phyloP scores from a whole-genome alignment of 1,140 invertebrate species.

The Trichonephila inaurata region DNA sequence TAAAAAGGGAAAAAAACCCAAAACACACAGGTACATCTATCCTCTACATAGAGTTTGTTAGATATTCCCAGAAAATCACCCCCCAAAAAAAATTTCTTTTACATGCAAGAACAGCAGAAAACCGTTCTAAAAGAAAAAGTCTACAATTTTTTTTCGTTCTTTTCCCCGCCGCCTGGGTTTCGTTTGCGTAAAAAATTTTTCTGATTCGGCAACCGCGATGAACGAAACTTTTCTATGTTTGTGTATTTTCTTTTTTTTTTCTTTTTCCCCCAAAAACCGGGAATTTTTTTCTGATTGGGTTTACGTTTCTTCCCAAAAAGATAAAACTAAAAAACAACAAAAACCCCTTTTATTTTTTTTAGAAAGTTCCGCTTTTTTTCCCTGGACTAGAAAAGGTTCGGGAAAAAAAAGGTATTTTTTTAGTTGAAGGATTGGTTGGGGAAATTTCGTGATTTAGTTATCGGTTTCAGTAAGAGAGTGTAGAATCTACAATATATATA shows the following conservation, averaged over 20 bases:
- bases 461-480: neutral
- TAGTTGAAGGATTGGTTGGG: neutral
- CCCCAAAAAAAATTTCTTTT: neutral
- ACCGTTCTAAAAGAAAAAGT: neutral
- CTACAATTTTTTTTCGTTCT: constrained; percentile 15
- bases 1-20: neutral
- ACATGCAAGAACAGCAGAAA: constrained; percentile 43
- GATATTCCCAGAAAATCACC: neutral
- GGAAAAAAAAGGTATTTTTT: neutral
- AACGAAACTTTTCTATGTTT: constrained; percentile 9
- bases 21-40: neutral
- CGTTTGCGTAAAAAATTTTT: constrained; percentile 65
- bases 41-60: neutral
- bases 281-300: constrained; percentile 21
- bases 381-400: neutral
- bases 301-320: neutral
- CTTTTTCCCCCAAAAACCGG: neutral
- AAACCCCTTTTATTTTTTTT: constrained; percentile 35
- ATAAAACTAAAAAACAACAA: constrained; percentile 39
- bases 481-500: neutral
- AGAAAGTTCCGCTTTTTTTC: neutral
- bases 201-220: constrained; percentile 36
- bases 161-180: constrained; percentile 30
- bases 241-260: constrained; percentile 31
- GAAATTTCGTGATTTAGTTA: neutral